These are phyloP conservation scores for Graptemys geographica DNA, from an alignment of 2,797 vertebrate species.

Conservation along the genomic window DNA sequence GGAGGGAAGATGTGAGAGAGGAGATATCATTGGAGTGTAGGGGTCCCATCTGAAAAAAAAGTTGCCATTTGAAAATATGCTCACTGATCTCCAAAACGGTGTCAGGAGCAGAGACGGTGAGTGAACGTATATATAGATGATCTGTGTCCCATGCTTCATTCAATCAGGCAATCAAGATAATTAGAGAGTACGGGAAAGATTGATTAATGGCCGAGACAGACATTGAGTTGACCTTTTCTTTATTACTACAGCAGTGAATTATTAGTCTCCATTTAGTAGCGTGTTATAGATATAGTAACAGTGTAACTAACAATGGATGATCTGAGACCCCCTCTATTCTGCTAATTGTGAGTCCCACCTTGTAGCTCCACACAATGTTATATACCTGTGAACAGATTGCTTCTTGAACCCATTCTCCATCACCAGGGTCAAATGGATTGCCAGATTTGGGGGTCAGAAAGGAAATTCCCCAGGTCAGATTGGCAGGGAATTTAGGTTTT, in stretches of 20 bases:
- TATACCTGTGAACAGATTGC: slow-evolving; percentile 36
- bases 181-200: slow-evolving; percentile 72
- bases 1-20: slow-evolving; percentile 19
- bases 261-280: slow-evolving; percentile 58
- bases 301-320: slow-evolving; percentile 47
- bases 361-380: neutral
- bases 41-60: neutral
- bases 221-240: slow-evolving; percentile 74
- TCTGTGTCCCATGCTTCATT: slow-evolving; percentile 68
- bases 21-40: neutral
- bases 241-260: slow-evolving; percentile 67
- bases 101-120: slow-evolving; percentile 24
- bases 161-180: slow-evolving; percentile 74
- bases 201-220: slow-evolving; percentile 74
- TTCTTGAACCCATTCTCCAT: slow-evolving; percentile 31
- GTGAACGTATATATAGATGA: slow-evolving; percentile 59
- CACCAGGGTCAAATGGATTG: neutral
- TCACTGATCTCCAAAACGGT: neutral
- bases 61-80: slow-evolving; percentile 1
- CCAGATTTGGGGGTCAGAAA: neutral
- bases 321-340: neutral
- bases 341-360: slow-evolving; percentile 1
- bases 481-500: neutral
- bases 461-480: neutral
- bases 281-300: slow-evolving; percentile 59